A percentile compares a stretch with the other conserved stretches of the same genome.
Conservation (phyloP, 2,888 invertebrate genomes). For the Sarcophaga caerulescens region DNA sequence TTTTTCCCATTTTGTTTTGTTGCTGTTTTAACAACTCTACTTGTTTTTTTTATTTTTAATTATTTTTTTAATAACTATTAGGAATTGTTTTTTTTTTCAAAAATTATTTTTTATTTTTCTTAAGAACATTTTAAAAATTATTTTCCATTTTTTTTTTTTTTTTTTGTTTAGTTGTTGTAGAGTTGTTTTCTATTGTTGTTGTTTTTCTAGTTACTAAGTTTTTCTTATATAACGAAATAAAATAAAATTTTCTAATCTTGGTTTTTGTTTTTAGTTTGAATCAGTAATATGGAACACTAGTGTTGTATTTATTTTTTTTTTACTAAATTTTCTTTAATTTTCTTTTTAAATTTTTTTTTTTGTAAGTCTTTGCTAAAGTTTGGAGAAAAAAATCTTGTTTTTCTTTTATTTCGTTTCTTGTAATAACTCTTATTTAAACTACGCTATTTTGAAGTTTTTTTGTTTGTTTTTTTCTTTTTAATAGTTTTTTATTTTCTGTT, state of each 20-base stretch:
- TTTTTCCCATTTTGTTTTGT: conserved; percentile 51
- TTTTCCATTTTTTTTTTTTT: conserved; percentile 53
- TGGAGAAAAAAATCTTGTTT: conserved; percentile 56
- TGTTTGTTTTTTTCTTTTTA: conserved; percentile 42
- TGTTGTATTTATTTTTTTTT: conserved; percentile 59
- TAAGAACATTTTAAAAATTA: conserved; percentile 22
- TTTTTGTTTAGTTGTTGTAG: conserved; percentile 44
- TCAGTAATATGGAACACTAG: conserved; percentile 68
- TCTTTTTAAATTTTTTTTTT: conserved; percentile 26
- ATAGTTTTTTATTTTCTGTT: conserved; percentile 25
- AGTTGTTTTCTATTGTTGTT: conserved; percentile 44
- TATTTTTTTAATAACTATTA: not conserved
- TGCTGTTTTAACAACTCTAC: conserved; percentile 40
- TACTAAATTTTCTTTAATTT: conserved; percentile 52
- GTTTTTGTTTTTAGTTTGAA: conserved; percentile 62
- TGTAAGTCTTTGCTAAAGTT: conserved; percentile 71
- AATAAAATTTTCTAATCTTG: conserved; percentile 65
- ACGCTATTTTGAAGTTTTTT: conserved; percentile 68
- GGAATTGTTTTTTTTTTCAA: conserved; percentile 58
- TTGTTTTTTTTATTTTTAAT: conserved; percentile 32
- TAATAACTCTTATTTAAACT: conserved; percentile 19
- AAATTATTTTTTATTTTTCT: conserved; percentile 31
- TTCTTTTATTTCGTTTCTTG: conserved; percentile 39
- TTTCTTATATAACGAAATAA: conserved; percentile 29
- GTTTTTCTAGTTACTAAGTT: conserved; percentile 8